phyloP scores from a whole-genome alignment of 2,113 vertebrate species.

The Myrmophylax atrothorax region DNA sequence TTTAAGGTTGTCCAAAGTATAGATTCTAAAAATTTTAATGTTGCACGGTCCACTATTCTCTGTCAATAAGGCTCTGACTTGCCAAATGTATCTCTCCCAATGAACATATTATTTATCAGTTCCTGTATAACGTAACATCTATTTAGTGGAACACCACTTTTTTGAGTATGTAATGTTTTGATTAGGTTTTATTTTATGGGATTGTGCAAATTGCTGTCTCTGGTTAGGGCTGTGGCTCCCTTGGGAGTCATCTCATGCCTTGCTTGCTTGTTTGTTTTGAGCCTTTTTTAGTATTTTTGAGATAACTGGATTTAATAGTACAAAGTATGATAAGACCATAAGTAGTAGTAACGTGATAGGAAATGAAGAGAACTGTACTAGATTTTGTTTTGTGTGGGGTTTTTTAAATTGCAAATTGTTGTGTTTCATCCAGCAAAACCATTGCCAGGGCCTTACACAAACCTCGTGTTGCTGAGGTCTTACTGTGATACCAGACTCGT shows the following conservation, averaged over 20 bases:
- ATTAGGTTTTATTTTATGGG: neutral
- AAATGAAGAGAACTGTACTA: neutral
- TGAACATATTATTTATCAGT: fast-evolving
- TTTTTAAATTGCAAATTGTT: neutral
- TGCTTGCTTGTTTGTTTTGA: neutral
- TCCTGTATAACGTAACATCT: neutral
- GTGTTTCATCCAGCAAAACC: neutral
- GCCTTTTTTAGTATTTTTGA: neutral
- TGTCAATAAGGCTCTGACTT: neutral
- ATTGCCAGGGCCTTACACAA: neutral
- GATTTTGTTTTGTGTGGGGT: fast-evolving
- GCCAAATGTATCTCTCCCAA: neutral
- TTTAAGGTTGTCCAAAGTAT: neutral
- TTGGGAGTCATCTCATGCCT: neutral
- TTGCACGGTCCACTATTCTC: neutral
- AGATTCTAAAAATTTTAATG: neutral
- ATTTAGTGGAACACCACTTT: neutral
- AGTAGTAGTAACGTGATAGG: neutral
- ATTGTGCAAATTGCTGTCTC: neutral
- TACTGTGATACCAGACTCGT: neutral
- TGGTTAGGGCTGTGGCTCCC: neutral
- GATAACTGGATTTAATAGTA: neutral
- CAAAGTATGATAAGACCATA: neutral
- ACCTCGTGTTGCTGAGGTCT: neutral
- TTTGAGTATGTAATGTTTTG: neutral